Percentiles rank a stretch among this genome's conserved stretches.
phyloP scores from a whole-genome alignment of 2,888 invertebrate species.

The Coecobrya sp. region DNA sequence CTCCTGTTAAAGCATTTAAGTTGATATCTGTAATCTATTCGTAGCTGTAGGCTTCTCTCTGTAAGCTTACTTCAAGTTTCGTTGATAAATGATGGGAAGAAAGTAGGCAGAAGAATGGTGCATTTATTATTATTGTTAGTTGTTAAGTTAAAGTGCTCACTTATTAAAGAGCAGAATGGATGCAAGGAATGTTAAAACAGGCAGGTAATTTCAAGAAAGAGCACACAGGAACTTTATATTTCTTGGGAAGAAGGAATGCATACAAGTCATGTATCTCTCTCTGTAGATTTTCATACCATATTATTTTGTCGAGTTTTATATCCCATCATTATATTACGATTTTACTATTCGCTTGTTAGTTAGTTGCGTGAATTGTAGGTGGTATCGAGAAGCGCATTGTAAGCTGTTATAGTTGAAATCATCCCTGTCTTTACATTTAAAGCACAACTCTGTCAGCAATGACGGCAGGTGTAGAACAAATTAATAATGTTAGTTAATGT shows the following conservation, averaged over 20 bases:
- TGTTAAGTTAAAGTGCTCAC: background rate
- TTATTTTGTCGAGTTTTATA: conserved; percentile 48
- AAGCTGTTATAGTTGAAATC: background rate
- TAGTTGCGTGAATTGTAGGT: background rate
- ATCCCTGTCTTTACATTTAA: background rate
- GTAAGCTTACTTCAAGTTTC: background rate
- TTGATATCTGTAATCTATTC: background rate
- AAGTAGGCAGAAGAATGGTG: conserved; percentile 31
- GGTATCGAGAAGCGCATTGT: background rate
- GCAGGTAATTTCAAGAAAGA: conserved; percentile 5
- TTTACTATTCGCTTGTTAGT: background rate
- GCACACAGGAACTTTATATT: conserved; percentile 43
- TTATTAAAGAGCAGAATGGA: background rate
- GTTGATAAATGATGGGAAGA: conserved; percentile 58
- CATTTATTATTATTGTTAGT: conserved; percentile 28
- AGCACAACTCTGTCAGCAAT: background rate
- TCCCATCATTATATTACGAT: conserved; percentile 20
- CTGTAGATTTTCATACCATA: background rate
- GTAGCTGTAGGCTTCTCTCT: background rate
- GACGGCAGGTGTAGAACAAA: background rate
- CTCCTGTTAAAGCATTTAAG: background rate
- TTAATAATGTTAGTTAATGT: conserved; percentile 2
- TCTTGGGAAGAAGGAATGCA: background rate
- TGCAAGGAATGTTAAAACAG: background rate
- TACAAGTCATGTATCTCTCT: background rate